Percentiles rank a stretch among this genome's conserved stretches.
These are phyloP conservation scores for Acromyrmex heyeri DNA, from an alignment of 1,140 invertebrate species.

Conservation along the genomic window DNA sequence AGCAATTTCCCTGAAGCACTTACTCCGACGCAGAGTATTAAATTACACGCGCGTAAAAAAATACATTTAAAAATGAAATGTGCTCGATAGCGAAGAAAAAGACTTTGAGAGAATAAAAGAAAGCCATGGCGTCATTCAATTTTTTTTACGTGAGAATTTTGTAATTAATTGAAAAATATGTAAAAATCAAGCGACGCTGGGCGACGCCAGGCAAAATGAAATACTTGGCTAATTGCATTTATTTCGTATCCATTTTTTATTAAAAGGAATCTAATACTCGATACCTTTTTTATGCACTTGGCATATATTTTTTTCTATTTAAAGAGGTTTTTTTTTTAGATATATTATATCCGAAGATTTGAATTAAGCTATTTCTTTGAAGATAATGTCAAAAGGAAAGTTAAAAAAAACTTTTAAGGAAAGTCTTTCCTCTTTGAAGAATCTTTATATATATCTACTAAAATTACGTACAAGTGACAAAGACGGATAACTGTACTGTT, in stretches of 20 bases:
- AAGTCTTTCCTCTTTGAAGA: background rate
- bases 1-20: slow-evolving; percentile 19
- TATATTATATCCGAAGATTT: background rate
- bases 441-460: background rate
- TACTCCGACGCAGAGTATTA: background rate
- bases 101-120: background rate
- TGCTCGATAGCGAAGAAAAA: background rate
- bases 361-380: background rate
- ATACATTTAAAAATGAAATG: background rate
- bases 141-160: background rate
- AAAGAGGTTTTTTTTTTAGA: too few relatives aligned
- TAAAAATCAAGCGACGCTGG: background rate
- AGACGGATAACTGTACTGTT: background rate
- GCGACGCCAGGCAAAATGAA: too few relatives aligned
- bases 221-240: too few relatives aligned
- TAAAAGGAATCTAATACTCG: too few relatives aligned
- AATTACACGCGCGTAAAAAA: background rate
- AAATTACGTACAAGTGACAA: background rate
- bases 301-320: too few relatives aligned
- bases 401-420: background rate
- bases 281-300: too few relatives aligned
- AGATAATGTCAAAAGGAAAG: background rate
- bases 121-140: background rate
- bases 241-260: too few relatives aligned
- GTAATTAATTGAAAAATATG: background rate